phyloP scores from a whole-genome alignment of 2,888 invertebrate genomes.

The Chorisops tibialis region DNA sequence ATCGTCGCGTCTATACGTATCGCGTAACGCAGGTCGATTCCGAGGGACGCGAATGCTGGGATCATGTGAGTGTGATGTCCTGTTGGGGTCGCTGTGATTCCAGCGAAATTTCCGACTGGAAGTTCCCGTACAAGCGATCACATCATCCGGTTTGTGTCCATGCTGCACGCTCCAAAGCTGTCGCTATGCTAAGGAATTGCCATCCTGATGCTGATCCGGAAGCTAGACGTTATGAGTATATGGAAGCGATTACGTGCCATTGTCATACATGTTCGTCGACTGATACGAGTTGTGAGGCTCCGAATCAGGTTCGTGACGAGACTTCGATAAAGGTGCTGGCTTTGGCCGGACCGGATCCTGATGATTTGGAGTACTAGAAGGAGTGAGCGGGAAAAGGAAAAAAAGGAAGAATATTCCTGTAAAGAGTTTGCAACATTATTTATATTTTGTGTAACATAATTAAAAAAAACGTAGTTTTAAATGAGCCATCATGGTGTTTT shows the following conservation, averaged over 20 bases:
- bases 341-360: constrained; percentile 45
- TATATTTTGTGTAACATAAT: no score
- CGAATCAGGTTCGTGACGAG: constrained; percentile 48
- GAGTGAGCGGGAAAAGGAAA: no score
- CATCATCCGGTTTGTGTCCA: constrained; percentile 84
- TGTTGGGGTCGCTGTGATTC: constrained; percentile 84
- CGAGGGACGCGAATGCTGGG: constrained; percentile 69
- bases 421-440: no score
- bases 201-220: constrained; percentile 69
- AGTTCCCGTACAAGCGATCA: constrained; percentile 82
- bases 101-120: constrained; percentile 84
- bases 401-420: no score
- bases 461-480: no score
- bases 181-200: constrained; percentile 67
- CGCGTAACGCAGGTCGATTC: constrained; percentile 57
- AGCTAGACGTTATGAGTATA: constrained; percentile 70
- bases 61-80: constrained; percentile 68
- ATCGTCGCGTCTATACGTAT: constrained; percentile 63
- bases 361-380: constrained; percentile 45
- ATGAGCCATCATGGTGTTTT: no score
- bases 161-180: constrained; percentile 63
- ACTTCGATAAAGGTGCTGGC: constrained; percentile 44
- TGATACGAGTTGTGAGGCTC: constrained; percentile 68
- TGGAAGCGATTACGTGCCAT: constrained; percentile 74
- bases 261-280: constrained; percentile 69